Evolutionary conservation across 2,888 invertebrate genomes (phyloP), one percentile per base, ranked within the genome.

Genomic region (Osmoderma eremita): DNA sequence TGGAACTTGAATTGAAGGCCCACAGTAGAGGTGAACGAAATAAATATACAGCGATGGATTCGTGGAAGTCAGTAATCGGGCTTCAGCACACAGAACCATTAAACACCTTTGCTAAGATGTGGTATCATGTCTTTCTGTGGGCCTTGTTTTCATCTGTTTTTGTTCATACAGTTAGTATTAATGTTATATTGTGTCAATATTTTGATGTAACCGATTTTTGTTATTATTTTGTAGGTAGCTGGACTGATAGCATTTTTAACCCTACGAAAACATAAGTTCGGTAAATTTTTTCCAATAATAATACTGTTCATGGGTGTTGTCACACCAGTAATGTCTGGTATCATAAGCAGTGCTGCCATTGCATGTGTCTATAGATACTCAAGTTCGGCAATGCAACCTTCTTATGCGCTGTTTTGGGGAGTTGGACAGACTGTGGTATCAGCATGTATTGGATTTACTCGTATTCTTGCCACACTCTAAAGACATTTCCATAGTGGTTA

Each of bases 101-200:
- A 73, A 88, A 88, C 80, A 89, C 89, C 69, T 90, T 93, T 86
- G 85, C 90, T 85, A 95, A 96, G 84, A 97, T 97, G 93, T 97
- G 97, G 97, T 97, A 96, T 83, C 93, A 95, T 80, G 92, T 97
- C 80, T 97, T 97, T 84, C 86, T 97, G 77, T 97, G 97, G 96
- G 94, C 95, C 68, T 85, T 97, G 78, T 94, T 95, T 81, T 97
- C 97, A 12, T 97, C 97, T 58, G 88, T 97, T 78, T 90, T 97
- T 80, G 93, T 97, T 73, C 97, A 97, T 83, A 91, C 90, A 62
- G 82, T 83, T 76, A 77, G 78, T 74, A 18, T 45, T 30, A 18
- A 5, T 49, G 5, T 20, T 30, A 30, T 30, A 10, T 6, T 1
- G 30, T 30, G 6, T 39, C 1, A 15, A 12, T n/a, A 53, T 1